A percentile compares a stretch with the other conserved stretches of the same genome.
These are phyloP conservation scores for Talpa occidentalis DNA, from an alignment of 2,113 vertebrate genomes.

Conservation along the genomic window DNA sequence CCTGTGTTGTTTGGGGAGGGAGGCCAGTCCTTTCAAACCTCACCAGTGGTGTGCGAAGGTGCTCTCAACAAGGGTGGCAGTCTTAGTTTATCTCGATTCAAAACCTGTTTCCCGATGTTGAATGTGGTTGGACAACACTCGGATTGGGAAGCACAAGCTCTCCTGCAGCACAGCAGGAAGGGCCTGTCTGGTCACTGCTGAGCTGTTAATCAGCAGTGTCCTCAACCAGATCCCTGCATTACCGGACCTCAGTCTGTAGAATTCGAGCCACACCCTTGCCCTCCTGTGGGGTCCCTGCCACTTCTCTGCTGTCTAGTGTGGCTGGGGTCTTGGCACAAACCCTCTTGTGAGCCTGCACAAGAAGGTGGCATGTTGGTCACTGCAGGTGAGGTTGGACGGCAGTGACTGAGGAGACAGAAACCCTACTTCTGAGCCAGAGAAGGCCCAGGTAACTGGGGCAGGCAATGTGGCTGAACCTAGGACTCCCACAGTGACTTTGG, in stretches of 20 bases:
- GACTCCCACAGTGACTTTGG: neutral
- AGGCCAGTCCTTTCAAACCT: neutral
- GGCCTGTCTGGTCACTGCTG: neutral
- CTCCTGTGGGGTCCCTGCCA: too few relatives aligned
- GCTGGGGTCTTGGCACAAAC: neutral
- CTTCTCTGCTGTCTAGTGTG: neutral
- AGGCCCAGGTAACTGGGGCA: neutral
- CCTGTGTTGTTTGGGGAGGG: neutral
- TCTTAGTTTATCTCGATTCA: neutral
- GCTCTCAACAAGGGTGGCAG: neutral
- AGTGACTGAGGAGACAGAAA: neutral
- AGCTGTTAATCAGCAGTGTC: neutral
- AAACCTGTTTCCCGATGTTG: neutral
- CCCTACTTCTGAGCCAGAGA: neutral
- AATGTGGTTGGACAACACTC: neutral
- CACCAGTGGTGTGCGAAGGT: neutral
- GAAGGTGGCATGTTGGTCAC: neutral
- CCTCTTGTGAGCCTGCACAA: neutral
- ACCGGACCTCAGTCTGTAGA: neutral
- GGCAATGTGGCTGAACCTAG: neutral
- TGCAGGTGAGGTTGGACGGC: neutral
- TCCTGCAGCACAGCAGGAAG: neutral
- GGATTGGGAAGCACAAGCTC: neutral
- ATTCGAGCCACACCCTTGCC: neutral
- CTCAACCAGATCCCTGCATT: too few relatives aligned